phyloP scores from a whole-genome alignment of 2,113 vertebrate genomes.

The Gallinago jamesoni region DNA sequence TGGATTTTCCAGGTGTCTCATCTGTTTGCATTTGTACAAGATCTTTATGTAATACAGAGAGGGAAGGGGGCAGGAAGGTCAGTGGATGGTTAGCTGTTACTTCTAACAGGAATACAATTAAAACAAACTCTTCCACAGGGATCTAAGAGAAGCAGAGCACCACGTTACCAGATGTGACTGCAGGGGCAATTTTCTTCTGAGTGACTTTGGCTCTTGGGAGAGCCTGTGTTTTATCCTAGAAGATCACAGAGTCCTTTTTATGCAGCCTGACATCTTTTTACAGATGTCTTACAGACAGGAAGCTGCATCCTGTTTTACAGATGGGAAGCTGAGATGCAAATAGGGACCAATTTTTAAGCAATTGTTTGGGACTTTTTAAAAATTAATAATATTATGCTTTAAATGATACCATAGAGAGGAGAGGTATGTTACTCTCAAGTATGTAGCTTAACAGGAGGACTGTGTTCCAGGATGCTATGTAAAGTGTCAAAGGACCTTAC shows the following conservation, averaged over 20 bases:
- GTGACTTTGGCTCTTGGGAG: not conserved
- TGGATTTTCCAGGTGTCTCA: not conserved
- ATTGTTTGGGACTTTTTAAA: not conserved
- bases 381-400: not conserved
- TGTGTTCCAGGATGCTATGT: not conserved
- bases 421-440: not conserved
- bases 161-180: rapidly evolving
- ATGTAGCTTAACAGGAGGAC: not conserved
- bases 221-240: not conserved
- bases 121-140: not conserved
- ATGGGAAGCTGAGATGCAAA: not conserved
- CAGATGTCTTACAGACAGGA: not conserved
- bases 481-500: not conserved
- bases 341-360: not conserved
- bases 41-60: not conserved
- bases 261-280: not conserved
- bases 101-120: not conserved
- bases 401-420: not conserved
- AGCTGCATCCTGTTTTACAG: not conserved
- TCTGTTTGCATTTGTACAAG: not conserved
- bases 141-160: not conserved
- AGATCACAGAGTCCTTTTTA: not conserved
- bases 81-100: not conserved
- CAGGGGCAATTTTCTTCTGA: not conserved
- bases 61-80: not conserved